Base-by-base conservation (phyloP, 2,113 vertebrate species). In the Forbesichthys papilliferus region DNA sequence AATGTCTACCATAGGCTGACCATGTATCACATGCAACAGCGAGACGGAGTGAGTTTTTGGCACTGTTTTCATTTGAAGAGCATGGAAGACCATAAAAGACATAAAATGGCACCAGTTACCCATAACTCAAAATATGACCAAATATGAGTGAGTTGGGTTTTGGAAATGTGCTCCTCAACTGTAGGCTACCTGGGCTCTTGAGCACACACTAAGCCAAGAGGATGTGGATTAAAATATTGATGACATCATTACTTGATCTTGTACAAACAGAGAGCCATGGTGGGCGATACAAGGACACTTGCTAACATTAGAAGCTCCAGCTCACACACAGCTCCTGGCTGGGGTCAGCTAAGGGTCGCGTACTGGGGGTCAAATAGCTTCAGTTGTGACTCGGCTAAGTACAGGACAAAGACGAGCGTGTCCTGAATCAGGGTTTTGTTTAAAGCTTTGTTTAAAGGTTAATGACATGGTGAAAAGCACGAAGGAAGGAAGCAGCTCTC, bases 381-480 rank as follows among this genome's bases (percentile, higher is more conserved):
- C 4, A 0, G 1, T 16, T 61, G 3, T 59, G 61, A 69, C 36
- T 42, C 42, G 16, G 6, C 0, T 8, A 53, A 6, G 13, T 53
- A 3, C 12, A 11, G 53, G 53, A 70, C 27, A 58, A 59, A 62
- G 52, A 48, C 14, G 54, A 60, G 18, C n/a, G 14, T 42, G 16
- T 60, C 33, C 53, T 66, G 63, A 71, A 59, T 16, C 1, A 2
- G 5, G 16, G 11, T 13, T 78, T 65, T 75, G 53, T 60, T 58
- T 54, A 18, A 12, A 53, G 16, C 67, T 68, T 20, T 20, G 20
- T 20, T 20, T 20, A 20, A 20, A 2, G 3, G 0, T 18, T 46
- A 63, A 5, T 66, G 10, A 54, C 57, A 48, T 27, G 27, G 2
- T 27, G 27, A 27, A 27, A 27, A 27, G 20, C 4, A 6, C 9